Conservation (phyloP, 2,888 invertebrate species). For the Meliscaeva auricollis region DNA sequence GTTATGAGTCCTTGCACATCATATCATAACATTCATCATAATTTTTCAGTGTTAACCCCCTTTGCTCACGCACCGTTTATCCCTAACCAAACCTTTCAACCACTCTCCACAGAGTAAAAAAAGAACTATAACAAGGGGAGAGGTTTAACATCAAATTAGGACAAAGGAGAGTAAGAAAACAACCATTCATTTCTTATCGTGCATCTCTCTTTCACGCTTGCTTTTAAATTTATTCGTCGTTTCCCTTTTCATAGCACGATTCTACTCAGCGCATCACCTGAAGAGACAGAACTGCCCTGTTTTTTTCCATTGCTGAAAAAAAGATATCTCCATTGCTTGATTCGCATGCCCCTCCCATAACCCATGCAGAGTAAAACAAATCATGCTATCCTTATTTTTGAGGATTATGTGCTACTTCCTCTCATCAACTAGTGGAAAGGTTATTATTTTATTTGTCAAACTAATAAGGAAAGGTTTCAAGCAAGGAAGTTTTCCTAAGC, state of each 20-base stretch:
- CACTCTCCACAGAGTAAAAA: slow-evolving; percentile 23
- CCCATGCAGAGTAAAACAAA: slow-evolving; percentile 14
- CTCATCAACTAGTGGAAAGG: slow-evolving; percentile 21
- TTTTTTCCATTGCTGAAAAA: slow-evolving; percentile 36
- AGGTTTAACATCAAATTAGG: slow-evolving; percentile 58
- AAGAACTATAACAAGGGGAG: slow-evolving; percentile 43
- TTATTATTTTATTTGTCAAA: slow-evolving; percentile 32
- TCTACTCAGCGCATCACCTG: slow-evolving; percentile 66
- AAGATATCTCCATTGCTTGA: slow-evolving; percentile 60
- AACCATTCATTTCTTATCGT: slow-evolving; percentile 55
- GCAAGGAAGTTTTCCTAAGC: slow-evolving; percentile 27
- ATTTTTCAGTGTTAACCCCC: slow-evolving; percentile 38
- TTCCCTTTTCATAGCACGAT: slow-evolving; percentile 34
- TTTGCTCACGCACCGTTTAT: neutral
- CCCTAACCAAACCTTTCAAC: slow-evolving; percentile 23
- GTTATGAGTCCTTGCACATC: slow-evolving; percentile 47
- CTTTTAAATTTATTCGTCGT: slow-evolving; percentile 15
- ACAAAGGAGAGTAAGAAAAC: slow-evolving; percentile 56
- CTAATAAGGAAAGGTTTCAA: slow-evolving; percentile 64
- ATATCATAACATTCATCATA: slow-evolving; percentile 55
- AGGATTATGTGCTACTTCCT: slow-evolving; percentile 42
- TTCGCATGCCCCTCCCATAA: slow-evolving; percentile 70
- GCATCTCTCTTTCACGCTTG: slow-evolving; percentile 43
- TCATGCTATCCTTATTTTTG: slow-evolving; percentile 40
- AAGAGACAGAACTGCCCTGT: slow-evolving; percentile 73